A percentile compares a stretch with the other conserved stretches of the same genome.
Conservation (phyloP, 2,888 invertebrate species). For the Callyntrura guangdongensis region DNA sequence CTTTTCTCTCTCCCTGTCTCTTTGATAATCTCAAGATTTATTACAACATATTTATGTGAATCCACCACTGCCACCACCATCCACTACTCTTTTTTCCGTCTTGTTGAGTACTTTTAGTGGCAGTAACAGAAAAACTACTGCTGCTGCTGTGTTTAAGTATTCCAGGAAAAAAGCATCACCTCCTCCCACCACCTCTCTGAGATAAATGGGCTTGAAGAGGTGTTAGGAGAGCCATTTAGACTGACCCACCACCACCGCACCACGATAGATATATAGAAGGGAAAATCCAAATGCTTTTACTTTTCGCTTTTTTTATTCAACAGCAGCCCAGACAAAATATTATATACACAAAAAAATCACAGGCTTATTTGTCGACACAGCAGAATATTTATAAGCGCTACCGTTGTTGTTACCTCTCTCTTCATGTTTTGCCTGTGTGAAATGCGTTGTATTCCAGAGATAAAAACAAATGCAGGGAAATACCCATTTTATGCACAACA, state of each 20-base stretch:
- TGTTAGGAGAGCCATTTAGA: slow-evolving; percentile 84
- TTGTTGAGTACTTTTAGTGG: slow-evolving; percentile 55
- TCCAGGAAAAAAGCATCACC: background rate
- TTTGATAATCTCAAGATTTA: slow-evolving; percentile 72
- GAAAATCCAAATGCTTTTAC: slow-evolving; percentile 54
- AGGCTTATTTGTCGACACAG: slow-evolving; percentile 35
- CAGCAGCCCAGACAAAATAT: background rate
- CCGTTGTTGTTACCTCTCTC: background rate
- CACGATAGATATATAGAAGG: slow-evolving; percentile 7
- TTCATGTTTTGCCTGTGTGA: background rate
- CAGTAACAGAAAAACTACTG: slow-evolving; percentile 24
- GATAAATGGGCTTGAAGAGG: slow-evolving; percentile 81
- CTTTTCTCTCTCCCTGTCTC: slow-evolving; percentile 50
- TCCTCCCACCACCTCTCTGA: slow-evolving; percentile 4
- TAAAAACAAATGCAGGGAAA: slow-evolving; percentile 42
- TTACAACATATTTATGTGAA: slow-evolving; percentile 63
- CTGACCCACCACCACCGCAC: slow-evolving; percentile 76
- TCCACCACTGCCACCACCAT: background rate
- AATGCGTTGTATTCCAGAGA: slow-evolving; percentile 42
- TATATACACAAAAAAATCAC: slow-evolving; percentile 17
- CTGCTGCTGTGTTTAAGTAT: slow-evolving; percentile 22
- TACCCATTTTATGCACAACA: slow-evolving; percentile 16
- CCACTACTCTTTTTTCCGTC: slow-evolving; percentile 24
- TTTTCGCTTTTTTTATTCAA: background rate
- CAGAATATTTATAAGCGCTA: slow-evolving; percentile 14